A percentile compares a stretch with the other conserved stretches of the same genome.
These are phyloP conservation scores for Nanorana parkeri DNA, from an alignment of 2,113 vertebrate genomes.

Conservation along the genomic window DNA sequence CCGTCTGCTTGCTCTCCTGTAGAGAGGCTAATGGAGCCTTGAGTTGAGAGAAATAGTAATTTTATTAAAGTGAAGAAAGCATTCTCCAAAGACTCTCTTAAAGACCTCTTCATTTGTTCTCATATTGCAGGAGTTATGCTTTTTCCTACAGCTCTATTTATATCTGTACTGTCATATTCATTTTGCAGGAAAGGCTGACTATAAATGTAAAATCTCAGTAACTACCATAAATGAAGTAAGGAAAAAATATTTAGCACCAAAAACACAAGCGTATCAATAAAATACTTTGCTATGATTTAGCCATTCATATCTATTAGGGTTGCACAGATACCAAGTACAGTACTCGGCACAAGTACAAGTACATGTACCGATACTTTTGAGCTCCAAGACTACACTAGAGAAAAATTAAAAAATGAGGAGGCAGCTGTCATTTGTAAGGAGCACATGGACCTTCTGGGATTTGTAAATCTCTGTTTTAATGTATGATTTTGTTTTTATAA, in stretches of 20 bases:
- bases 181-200: conserved; percentile 7
- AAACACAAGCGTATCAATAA: background rate
- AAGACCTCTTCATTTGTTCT: conserved; percentile 33
- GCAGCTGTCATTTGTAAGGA: too few relatives aligned
- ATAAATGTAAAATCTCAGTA: background rate
- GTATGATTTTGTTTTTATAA: too few relatives aligned
- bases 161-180: conserved; percentile 6
- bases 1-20: background rate
- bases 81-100: conserved; percentile 24
- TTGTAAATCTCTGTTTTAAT: too few relatives aligned
- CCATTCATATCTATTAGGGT: too few relatives aligned
- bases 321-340: too few relatives aligned
- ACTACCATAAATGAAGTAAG: background rate
- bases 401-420: too few relatives aligned
- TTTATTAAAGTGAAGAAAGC: conserved; percentile 46
- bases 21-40: conserved; percentile 39
- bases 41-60: conserved; percentile 40
- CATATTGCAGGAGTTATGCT: conserved; percentile 35
- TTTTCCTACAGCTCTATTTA: conserved; percentile 33
- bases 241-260: background rate
- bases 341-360: too few relatives aligned
- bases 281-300: too few relatives aligned
- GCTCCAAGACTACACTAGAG: too few relatives aligned
- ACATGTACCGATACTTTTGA: too few relatives aligned
- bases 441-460: too few relatives aligned